phyloP scores from a whole-genome alignment of 2,888 invertebrate genomes.

The Dryobota labecula region DNA sequence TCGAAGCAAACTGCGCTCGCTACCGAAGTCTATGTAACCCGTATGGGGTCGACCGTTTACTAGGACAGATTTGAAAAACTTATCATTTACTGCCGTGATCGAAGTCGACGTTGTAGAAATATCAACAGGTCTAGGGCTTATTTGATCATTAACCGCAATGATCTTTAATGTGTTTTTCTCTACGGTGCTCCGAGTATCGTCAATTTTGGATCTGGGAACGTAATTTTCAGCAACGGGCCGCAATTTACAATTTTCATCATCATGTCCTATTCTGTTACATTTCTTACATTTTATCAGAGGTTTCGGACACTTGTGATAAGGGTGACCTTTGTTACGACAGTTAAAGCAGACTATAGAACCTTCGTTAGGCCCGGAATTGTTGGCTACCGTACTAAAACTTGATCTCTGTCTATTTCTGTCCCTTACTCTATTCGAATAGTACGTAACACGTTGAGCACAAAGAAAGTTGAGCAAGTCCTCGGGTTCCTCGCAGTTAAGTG shows the following conservation, averaged over 20 bases:
- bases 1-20: slow-evolving; percentile 8
- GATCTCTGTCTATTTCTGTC: no score
- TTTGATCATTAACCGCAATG: background rate
- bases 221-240: background rate
- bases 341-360: no score
- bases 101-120: background rate
- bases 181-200: background rate
- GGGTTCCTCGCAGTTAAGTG: no score
- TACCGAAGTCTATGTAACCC: slow-evolving; percentile 14
- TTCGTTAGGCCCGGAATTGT: no score
- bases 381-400: no score
- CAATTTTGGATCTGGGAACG: background rate
- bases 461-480: no score
- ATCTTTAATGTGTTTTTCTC: background rate
- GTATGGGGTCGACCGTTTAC: background rate
- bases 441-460: no score
- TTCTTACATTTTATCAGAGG: no score
- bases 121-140: background rate
- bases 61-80: background rate
- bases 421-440: no score
- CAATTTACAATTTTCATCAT: background rate
- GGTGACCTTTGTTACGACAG: no score
- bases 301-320: no score
- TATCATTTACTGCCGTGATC: background rate
- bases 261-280: background rate